phyloP scores from a whole-genome alignment of 92 coral and sea anemone species.

The Zoanthus solanderi region DNA sequence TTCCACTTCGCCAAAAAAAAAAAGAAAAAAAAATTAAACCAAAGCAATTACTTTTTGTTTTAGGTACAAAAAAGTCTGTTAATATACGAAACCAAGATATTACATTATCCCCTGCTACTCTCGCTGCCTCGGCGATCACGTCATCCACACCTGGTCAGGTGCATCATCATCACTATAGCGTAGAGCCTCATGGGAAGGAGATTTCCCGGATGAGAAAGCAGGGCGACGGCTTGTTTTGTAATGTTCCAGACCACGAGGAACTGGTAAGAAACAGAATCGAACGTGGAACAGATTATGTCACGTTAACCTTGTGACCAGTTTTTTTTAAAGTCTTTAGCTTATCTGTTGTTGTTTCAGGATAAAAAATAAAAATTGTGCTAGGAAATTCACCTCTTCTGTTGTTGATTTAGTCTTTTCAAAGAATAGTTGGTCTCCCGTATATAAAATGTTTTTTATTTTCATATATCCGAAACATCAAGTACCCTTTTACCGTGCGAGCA shows the following conservation, averaged over 20 bases:
- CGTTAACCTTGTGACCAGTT: background rate
- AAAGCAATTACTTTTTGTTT: background rate
- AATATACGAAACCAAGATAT: conserved; percentile 28
- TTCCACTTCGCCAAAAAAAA: too few relatives aligned
- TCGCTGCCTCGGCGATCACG: conserved; percentile 73
- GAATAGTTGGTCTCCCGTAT: too few relatives aligned
- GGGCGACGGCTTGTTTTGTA: conserved; percentile 77
- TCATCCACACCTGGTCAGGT: conserved; percentile 59
- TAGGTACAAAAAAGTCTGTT: conserved; percentile 19
- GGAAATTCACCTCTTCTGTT: too few relatives aligned
- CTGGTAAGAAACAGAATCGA: conserved; percentile 66
- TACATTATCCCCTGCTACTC: conserved; percentile 56
- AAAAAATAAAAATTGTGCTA: too few relatives aligned
- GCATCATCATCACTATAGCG: conserved; percentile 86
- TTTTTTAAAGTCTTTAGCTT: background rate
- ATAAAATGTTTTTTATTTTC: too few relatives aligned
- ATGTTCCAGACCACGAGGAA: conserved; percentile 87
- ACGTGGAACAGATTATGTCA: background rate
- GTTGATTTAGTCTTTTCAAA: too few relatives aligned
- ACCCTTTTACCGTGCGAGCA: too few relatives aligned
- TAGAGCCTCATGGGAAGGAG: conserved; percentile 59
- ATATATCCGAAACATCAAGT: too few relatives aligned
- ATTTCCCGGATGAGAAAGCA: conserved; percentile 50
- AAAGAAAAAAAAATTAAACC: background rate
- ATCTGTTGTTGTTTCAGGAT: background rate